Evolutionary conservation across 2,113 vertebrate genomes (phyloP).

Genomic region (Heterotilapia buettikoferi): DNA sequence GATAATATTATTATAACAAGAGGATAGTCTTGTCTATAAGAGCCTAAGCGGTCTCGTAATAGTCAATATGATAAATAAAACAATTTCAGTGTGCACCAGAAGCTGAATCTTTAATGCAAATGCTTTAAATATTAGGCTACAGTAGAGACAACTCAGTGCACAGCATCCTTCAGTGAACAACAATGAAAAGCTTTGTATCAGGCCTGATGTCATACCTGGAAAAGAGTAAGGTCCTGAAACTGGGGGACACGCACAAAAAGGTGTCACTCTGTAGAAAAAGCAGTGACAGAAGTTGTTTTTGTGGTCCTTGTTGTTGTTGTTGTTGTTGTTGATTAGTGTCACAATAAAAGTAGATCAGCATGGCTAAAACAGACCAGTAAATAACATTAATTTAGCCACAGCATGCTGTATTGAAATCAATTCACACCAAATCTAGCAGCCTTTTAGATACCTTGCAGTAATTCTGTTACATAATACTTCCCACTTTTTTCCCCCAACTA

Average conservation of each 20-base stretch:
- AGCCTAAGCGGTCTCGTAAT: neutral
- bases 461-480: neutral
- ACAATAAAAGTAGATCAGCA: neutral
- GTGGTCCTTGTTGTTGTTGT: neutral
- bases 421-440: neutral
- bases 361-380: neutral
- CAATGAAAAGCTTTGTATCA: neutral
- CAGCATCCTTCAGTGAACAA: neutral
- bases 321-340: neutral
- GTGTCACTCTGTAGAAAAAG: neutral
- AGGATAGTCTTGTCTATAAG: neutral
- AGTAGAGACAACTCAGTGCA: neutral
- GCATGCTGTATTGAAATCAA: neutral
- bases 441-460: neutral
- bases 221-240: neutral
- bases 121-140: neutral
- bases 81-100: neutral
- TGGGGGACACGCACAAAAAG: neutral
- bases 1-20: neutral
- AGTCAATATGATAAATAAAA: neutral
- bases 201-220: neutral
- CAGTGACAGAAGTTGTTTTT: neutral
- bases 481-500: neutral
- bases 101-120: conserved; percentile 4
- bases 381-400: neutral